These are phyloP conservation scores for Anas acuta DNA, from an alignment of 2,797 vertebrate genomes.

Conservation along the genomic window DNA sequence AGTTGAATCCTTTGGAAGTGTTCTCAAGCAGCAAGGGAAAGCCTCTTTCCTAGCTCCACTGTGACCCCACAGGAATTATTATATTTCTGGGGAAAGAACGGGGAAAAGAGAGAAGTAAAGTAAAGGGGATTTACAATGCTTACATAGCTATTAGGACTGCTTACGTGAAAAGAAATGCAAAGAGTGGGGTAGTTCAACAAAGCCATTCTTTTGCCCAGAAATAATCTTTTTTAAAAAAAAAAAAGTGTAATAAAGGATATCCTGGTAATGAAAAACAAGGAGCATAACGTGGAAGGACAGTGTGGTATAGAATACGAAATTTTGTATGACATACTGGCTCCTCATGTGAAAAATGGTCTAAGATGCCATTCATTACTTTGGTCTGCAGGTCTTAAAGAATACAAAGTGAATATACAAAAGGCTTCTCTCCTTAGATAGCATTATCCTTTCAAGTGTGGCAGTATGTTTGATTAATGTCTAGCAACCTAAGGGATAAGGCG, in stretches of 20 bases:
- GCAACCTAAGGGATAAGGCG: constrained; percentile 64
- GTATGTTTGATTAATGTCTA: constrained; percentile 71
- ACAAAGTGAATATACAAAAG: constrained; percentile 71
- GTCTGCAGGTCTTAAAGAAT: constrained; percentile 59
- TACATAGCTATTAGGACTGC: background rate
- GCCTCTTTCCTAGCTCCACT: background rate
- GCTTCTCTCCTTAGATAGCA: constrained; percentile 52
- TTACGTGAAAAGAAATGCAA: background rate
- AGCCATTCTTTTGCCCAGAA: constrained; percentile 40
- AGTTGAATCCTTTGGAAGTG: background rate
- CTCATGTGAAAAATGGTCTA: constrained; percentile 71
- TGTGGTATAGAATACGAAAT: constrained; percentile 67
- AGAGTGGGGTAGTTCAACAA: background rate
- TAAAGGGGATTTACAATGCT: background rate
- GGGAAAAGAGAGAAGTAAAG: background rate
- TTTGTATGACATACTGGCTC: constrained; percentile 60
- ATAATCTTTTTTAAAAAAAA: constrained; percentile 3
- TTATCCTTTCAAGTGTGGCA: constrained; percentile 64
- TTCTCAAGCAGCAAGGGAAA: background rate
- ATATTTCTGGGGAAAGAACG: background rate
- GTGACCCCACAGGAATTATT: background rate
- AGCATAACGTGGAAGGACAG: constrained; percentile 67
- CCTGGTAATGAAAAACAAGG: constrained; percentile 69
- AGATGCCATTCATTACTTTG: constrained; percentile 70
- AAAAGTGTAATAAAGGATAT: constrained; percentile 50